Conservation (phyloP, 2,888 invertebrate genomes). For the Tenthredo amoena region DNA sequence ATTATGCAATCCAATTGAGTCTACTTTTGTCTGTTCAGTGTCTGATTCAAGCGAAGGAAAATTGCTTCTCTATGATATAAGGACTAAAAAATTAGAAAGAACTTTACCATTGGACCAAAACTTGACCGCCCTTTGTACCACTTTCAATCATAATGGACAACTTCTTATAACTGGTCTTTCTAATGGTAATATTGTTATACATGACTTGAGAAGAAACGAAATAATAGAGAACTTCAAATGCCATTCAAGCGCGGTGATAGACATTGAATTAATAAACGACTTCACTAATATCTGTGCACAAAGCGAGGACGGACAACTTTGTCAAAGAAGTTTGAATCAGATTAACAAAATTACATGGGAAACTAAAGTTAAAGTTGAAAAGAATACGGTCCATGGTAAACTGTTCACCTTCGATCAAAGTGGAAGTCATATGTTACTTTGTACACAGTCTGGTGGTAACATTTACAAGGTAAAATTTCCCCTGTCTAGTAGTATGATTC, state of each 20-base stretch:
- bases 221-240: slow-evolving; percentile 80
- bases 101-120: slow-evolving; percentile 73
- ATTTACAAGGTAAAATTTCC: slow-evolving; percentile 73
- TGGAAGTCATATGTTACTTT: slow-evolving; percentile 75
- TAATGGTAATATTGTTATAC: slow-evolving; percentile 81
- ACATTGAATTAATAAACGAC: slow-evolving; percentile 80
- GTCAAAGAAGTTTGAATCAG: slow-evolving; percentile 77
- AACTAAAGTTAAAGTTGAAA: slow-evolving; percentile 74
- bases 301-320: slow-evolving; percentile 78
- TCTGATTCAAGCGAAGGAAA: slow-evolving; percentile 77
- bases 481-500: neutral
- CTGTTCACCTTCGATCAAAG: slow-evolving; percentile 76
- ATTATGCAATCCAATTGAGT: slow-evolving; percentile 79
- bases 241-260: slow-evolving; percentile 80
- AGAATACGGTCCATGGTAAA: slow-evolving; percentile 75
- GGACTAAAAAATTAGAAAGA: slow-evolving; percentile 80
- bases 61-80: slow-evolving; percentile 81
- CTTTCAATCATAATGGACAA: slow-evolving; percentile 82
- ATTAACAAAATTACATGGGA: slow-evolving; percentile 77
- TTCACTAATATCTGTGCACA: slow-evolving; percentile 81
- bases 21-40: slow-evolving; percentile 78
- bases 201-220: slow-evolving; percentile 80
- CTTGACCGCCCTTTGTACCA: slow-evolving; percentile 79
- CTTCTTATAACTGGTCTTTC: slow-evolving; percentile 81
- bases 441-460: slow-evolving; percentile 76